phyloP scores from a whole-genome alignment of 2,113 vertebrate genomes.

The Odocoileus virginianus region DNA sequence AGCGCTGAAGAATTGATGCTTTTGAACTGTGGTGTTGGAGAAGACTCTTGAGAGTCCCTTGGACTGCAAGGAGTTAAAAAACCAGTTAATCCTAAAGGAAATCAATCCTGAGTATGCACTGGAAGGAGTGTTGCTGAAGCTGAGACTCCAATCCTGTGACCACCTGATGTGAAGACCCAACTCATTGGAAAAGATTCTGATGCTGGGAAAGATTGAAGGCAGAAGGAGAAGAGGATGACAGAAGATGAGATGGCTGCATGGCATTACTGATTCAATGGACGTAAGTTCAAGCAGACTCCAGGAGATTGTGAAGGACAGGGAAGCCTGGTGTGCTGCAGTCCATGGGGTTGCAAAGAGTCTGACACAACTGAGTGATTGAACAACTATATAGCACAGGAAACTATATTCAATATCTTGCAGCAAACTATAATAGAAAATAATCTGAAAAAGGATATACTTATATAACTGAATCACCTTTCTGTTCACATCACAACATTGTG shows the following conservation, averaged over 20 bases:
- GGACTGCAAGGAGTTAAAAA: not conserved
- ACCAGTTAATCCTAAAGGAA: not conserved
- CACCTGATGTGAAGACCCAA: not conserved
- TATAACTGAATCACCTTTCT: not conserved
- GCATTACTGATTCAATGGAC: not conserved
- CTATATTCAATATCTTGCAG: not conserved
- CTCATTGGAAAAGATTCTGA: not conserved
- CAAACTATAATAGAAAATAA: not conserved
- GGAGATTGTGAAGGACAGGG: not conserved
- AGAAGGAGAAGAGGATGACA: not conserved
- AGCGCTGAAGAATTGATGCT: not conserved
- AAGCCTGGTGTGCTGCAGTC: not conserved
- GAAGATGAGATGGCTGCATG: not conserved
- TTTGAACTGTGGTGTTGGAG: not conserved
- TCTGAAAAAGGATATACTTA: not conserved
- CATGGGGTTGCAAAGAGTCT: not conserved
- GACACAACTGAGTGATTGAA: not conserved
- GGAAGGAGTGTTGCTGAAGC: not conserved
- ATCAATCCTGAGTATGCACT: not conserved
- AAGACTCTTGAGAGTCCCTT: not conserved
- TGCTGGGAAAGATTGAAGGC: not conserved
- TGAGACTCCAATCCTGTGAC: not conserved
- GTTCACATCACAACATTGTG: not conserved
- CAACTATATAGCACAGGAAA: not conserved
- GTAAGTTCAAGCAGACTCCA: rapidly evolving